phyloP scores from a whole-genome alignment of 1,140 invertebrate genomes.

The Cryptotermes secundus region DNA sequence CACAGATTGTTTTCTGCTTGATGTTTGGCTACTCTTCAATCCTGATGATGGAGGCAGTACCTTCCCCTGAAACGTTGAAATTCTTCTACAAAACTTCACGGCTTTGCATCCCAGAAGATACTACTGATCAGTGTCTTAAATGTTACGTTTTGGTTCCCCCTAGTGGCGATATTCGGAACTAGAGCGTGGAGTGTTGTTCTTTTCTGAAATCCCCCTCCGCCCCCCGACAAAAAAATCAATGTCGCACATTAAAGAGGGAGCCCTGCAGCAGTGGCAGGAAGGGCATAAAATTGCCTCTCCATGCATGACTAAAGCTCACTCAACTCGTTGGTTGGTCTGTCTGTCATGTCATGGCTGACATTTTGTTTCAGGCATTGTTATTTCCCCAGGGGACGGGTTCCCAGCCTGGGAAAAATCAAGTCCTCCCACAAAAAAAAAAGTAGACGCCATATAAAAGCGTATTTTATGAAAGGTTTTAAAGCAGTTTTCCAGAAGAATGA shows the following conservation, averaged over 20 bases:
- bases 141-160: too few species aligned
- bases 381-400: background rate
- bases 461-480: background rate
- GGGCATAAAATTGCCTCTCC: conserved; percentile 8
- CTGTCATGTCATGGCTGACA: conserved; percentile 13
- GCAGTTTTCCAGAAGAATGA: background rate
- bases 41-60: too few species aligned
- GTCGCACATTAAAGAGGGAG: conserved; percentile 7
- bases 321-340: conserved; percentile 7
- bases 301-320: conserved; percentile 12
- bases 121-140: too few species aligned
- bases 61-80: too few species aligned
- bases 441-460: background rate
- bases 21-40: too few species aligned
- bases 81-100: too few species aligned
- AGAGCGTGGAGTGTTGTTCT: background rate
- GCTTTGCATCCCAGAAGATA: too few species aligned
- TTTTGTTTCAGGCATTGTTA: conserved; percentile 13
- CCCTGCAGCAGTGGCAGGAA: background rate
- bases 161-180: background rate
- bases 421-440: background rate
- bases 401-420: background rate
- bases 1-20: too few species aligned
- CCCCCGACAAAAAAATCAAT: background rate
- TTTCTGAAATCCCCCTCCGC: background rate